Evolutionary conservation across 2,797 vertebrate species (phyloP), one percentile per base, ranked within the genome.

Genomic region (Picus viridis): DNA sequence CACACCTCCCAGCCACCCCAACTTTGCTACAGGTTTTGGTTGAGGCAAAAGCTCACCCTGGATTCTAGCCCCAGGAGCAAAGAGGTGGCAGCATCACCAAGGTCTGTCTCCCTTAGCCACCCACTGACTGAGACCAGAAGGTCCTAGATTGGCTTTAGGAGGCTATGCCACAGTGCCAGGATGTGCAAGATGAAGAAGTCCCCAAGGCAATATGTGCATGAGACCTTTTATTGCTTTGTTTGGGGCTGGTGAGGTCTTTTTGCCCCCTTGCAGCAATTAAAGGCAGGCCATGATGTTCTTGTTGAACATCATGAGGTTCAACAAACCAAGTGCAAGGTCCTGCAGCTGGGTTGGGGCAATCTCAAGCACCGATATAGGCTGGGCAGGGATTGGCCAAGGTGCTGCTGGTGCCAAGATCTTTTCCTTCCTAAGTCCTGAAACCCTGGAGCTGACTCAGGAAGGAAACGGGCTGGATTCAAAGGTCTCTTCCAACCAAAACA

Each of bases 121-220:
- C 10, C n/a, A 3, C 17, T 12, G 19, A 27, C 29, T 6, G 45
- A 26, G 34, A 59, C 16, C 34, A 63, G 74, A 18, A 83, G 47
- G 63, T 41, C 47, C 24, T 12, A 18, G 12, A 9, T 4, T 0
- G 1, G 9, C 8, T 12, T 22, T 14, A 51, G 9, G 53, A 12
- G 19, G 45, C 34, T 24, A 26, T 5, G 24, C 12, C 47, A 27
- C 54, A 34, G 68, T 12, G 43, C 16, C 24, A 58, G 45, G 4
- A 14, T 3, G 4, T 51, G n/a, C 22, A 63, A 26, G 12, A 62
- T 16, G 61, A 41, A 41, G 39, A 5, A 5, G 67, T 82, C 68
- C 54, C 32, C 34, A 29, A 45, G 24, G 22, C 49, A 49, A 22
- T 49, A 7, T 24, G 49, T 49, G 24, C 47, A 65, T 73, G 36